Percentiles rank a stretch among this genome's conserved stretches.
Evolutionary conservation across 2,888 invertebrate genomes (phyloP).

Genomic region (Eudasyphora cyanicolor): DNA sequence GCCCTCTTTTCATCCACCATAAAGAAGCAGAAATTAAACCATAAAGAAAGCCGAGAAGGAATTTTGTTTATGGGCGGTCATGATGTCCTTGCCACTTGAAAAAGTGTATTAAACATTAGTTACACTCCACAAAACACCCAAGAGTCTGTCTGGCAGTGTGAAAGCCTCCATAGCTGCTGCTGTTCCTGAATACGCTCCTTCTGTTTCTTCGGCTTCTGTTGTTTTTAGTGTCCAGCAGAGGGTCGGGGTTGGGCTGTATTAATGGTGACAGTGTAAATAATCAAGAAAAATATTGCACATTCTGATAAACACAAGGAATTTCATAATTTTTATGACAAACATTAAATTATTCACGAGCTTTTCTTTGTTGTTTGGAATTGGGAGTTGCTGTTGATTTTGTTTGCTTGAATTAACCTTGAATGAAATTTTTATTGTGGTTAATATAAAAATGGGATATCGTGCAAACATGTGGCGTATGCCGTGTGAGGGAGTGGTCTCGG

Average conservation of each 20-base stretch:
- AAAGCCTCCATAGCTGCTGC: too few relatives aligned
- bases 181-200: not conserved
- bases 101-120: conserved; percentile 51
- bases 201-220: not conserved
- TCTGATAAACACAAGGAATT: conserved; percentile 42
- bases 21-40: not conserved
- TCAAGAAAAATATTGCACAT: conserved; percentile 28
- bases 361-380: not conserved
- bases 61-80: conserved; percentile 43
- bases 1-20: not conserved
- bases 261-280: conserved; percentile 31
- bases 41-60: conserved; percentile 33
- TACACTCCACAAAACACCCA: not conserved
- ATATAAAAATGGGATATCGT: not conserved
- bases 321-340: conserved; percentile 50
- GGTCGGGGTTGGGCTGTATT: not conserved
- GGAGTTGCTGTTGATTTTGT: not conserved
- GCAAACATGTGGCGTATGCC: not conserved
- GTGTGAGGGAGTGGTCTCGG: not conserved
- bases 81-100: conserved; percentile 54
- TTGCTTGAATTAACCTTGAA: conserved; percentile 27
- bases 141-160: not conserved
- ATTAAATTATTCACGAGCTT: conserved; percentile 51
- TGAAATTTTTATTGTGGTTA: conserved; percentile 39
- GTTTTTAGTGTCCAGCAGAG: not conserved